A percentile compares a stretch with the other conserved stretches of the same genome.
Conservation (phyloP, 2,113 vertebrate genomes). For the Melanocharis versteri region DNA sequence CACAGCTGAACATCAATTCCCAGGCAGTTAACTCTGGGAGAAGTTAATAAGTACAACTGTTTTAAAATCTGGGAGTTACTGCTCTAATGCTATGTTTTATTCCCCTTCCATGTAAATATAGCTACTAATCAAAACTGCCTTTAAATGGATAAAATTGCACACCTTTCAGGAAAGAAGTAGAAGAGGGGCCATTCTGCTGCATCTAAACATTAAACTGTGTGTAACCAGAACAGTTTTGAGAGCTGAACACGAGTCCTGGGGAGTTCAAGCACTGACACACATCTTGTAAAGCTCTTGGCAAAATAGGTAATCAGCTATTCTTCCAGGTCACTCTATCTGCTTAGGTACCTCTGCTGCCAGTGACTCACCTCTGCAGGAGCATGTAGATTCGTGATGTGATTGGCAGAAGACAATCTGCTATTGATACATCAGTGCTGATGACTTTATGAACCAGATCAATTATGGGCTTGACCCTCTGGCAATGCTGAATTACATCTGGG, state of each 20-base stretch:
- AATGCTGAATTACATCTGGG: constrained; percentile 91
- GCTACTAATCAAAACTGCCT: neutral
- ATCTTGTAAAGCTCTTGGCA: neutral
- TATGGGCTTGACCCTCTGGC: constrained; percentile 91
- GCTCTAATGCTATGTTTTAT: neutral
- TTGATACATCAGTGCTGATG: constrained; percentile 90
- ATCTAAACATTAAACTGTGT: neutral
- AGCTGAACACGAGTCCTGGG: neutral
- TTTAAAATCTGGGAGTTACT: neutral
- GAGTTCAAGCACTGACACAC: neutral
- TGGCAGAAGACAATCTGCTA: constrained; percentile 92
- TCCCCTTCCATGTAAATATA: neutral
- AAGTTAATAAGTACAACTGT: neutral
- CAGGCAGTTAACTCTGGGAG: neutral
- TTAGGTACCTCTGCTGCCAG: neutral
- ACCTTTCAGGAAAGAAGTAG: neutral
- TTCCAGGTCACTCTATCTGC: neutral
- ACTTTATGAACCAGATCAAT: constrained; percentile 94
- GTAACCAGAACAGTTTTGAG: neutral
- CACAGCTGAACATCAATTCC: neutral
- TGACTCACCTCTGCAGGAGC: constrained; percentile 88
- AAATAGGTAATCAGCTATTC: neutral
- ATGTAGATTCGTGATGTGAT: constrained; percentile 97
- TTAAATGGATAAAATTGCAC: neutral
- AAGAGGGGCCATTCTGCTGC: neutral